These are phyloP conservation scores for Microcebus lehilahytsara DNA, from an alignment of 2,113 vertebrate species.

Conservation along the genomic window DNA sequence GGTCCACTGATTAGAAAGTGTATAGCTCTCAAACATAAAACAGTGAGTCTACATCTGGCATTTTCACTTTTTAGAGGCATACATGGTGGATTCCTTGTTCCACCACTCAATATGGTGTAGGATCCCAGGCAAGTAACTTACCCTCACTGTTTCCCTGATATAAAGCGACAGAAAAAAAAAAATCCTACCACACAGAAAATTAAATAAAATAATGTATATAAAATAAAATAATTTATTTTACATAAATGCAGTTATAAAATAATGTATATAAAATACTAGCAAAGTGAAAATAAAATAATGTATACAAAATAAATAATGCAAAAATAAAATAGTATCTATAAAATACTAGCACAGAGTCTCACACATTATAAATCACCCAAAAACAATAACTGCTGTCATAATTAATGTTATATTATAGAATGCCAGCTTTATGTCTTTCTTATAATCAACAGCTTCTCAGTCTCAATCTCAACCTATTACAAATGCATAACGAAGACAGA, in stretches of 20 bases:
- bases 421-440: not conserved
- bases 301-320: not conserved
- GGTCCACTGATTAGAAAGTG: not conserved
- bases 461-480: not conserved
- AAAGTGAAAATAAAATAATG: not conserved
- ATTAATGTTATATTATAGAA: not conserved
- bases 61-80: not conserved
- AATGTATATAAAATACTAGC: not conserved
- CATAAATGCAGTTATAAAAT: not conserved
- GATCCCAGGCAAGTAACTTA: not conserved
- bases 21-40: not conserved
- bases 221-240: not conserved
- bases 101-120: not conserved
- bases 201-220: not conserved
- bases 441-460: not conserved
- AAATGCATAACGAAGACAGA: not conserved
- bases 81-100: not conserved
- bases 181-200: not conserved
- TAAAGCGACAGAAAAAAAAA: not conserved
- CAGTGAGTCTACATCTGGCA: not conserved
- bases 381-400: not conserved
- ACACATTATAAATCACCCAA: not conserved
- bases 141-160: not conserved
- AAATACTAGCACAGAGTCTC: not conserved
- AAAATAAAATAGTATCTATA: not conserved